Evolutionary conservation across 35 echinoderm and acorn worm species (phyloP).

Genomic region (Holothuria glaberrima): DNA sequence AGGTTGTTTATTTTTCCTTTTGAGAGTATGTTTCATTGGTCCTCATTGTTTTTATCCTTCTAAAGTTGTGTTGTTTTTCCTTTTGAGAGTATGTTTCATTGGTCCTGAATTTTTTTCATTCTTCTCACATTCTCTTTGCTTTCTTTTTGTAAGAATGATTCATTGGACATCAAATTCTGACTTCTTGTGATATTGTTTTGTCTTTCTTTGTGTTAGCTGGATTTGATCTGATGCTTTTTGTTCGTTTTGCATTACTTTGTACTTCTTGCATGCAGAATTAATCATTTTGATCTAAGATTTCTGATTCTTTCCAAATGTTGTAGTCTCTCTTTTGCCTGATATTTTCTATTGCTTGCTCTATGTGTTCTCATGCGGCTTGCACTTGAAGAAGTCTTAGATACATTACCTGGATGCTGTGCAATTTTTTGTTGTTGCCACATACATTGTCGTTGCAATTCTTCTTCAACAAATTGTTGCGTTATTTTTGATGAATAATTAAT

Average conservation of each 20-base stretch:
- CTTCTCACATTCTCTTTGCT: neutral
- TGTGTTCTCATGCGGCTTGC: slow-evolving; percentile 38
- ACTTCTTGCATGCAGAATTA: neutral
- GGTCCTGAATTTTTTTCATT: slow-evolving; percentile 7
- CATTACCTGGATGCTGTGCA: neutral
- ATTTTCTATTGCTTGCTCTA: slow-evolving; percentile 7
- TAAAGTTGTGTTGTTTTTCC: too few relatives aligned
- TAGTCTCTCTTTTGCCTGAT: slow-evolving; percentile 11
- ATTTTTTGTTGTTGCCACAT: slow-evolving; percentile 33
- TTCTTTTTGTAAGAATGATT: slow-evolving; percentile 11
- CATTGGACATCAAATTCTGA: neutral
- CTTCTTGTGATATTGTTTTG: neutral
- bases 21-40: too few relatives aligned
- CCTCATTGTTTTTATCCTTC: too few relatives aligned
- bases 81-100: neutral
- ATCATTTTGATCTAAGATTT: neutral
- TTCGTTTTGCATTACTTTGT: neutral
- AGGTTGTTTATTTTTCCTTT: too few relatives aligned
- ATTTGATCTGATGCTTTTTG: neutral
- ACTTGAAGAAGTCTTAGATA: neutral
- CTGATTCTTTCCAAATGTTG: neutral
- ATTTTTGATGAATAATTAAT: slow-evolving; percentile 15
- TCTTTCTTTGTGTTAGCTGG: neutral
- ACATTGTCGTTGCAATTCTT: neutral
- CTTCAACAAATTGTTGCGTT: too few relatives aligned